Evolutionary conservation across 2,888 invertebrate species (phyloP).

Genomic region (Danaus chrysippus): DNA sequence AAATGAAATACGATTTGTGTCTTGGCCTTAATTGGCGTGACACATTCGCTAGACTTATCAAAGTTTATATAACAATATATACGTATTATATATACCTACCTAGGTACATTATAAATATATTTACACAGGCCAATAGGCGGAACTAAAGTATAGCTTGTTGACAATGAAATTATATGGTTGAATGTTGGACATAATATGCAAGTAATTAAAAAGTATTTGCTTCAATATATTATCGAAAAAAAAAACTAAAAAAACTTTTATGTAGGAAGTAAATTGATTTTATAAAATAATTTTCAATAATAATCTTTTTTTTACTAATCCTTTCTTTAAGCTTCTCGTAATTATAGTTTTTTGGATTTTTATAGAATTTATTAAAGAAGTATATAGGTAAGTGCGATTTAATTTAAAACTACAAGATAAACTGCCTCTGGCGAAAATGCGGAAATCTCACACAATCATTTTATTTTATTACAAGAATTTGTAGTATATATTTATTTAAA

Average conservation of each 20-base stretch:
- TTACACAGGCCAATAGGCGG: slow-evolving; percentile 7
- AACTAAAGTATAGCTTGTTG: slow-evolving; percentile 7
- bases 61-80: slow-evolving; percentile 31
- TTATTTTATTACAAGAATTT: slow-evolving; percentile 20
- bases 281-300: too few species aligned
- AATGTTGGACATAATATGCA: neutral
- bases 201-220: too few species aligned
- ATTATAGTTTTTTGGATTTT: too few species aligned
- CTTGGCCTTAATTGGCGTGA: slow-evolving; percentile 44
- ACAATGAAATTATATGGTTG: slow-evolving; percentile 5
- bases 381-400: slow-evolving; percentile 40
- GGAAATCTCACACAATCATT: slow-evolving; percentile 45
- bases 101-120: slow-evolving; percentile 1
- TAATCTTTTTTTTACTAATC: too few species aligned
- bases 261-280: too few species aligned
- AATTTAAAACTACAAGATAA: slow-evolving; percentile 39
- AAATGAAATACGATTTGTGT: neutral
- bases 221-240: too few species aligned
- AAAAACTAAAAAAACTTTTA: too few species aligned
- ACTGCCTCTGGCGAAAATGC: slow-evolving; percentile 45
- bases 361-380: neutral
- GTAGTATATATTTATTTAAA: slow-evolving; percentile 10
- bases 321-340: too few species aligned
- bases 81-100: slow-evolving; percentile 9
- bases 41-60: slow-evolving; percentile 60